phyloP scores from a whole-genome alignment of 2,797 vertebrate genomes.

The Catostomus latipinnis region DNA sequence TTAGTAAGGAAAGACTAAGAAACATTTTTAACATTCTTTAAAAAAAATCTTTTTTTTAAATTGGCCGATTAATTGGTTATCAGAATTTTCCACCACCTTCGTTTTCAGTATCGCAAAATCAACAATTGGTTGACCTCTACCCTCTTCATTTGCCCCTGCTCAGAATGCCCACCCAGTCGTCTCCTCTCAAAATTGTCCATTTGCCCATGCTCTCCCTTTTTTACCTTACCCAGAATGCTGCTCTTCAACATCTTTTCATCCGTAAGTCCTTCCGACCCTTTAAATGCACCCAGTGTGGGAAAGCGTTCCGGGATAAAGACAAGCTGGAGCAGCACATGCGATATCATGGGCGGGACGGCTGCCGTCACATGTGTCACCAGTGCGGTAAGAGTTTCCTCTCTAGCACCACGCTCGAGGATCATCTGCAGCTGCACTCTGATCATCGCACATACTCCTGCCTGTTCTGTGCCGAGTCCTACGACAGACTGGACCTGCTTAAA shows the following conservation, averaged over 20 bases:
- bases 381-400: constrained; percentile 95
- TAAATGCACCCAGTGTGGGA: constrained; percentile 95
- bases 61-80: no score
- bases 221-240: constrained; percentile 86
- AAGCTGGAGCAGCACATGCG: constrained; percentile 95
- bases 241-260: constrained; percentile 97
- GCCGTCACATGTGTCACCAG: constrained; percentile 90
- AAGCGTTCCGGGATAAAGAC: constrained; percentile 96
- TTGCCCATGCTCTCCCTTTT: constrained; percentile 18
- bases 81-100: no score
- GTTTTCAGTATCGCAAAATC: no score
- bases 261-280: constrained; percentile 96
- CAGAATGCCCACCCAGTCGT: not conserved
- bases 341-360: constrained; percentile 92
- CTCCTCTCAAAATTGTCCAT: constrained; percentile 5
- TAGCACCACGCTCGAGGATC: constrained; percentile 87
- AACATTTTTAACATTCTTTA: no score
- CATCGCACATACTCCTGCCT: constrained; percentile 96
- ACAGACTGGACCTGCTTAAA: constrained; percentile 92
- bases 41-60: no score
- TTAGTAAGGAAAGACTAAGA: no score
- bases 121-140: not conserved
- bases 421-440: constrained; percentile 92
- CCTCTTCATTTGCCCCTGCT: not conserved
- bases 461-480: constrained; percentile 91